Base-by-base conservation (phyloP, 2,888 invertebrate species). In the Nyleta sp. region DNA sequence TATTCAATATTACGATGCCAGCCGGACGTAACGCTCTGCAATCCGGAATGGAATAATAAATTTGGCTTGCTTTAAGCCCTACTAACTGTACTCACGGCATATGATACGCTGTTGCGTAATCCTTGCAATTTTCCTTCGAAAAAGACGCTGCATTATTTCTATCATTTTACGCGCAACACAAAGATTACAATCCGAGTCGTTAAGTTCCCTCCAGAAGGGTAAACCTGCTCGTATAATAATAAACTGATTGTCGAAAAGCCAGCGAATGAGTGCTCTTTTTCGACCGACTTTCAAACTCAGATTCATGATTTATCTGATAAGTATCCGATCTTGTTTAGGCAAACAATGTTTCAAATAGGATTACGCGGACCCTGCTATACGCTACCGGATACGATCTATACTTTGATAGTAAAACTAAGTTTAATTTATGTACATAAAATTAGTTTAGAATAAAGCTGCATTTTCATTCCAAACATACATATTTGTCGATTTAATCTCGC, bases 1-100 rank as follows among this genome's bases (percentile, higher is more conserved):
- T 71, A 71, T 71, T 71, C 71, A 53, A 71, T 62, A 71, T 62
- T 70, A 60, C 68, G 59, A 59, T 33, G 17, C 38, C n/a, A n/a
- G n/a, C 24, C 44, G 46, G 35, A 55, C 50, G 50, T 40, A 38
- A 28, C 40, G 64, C 24, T 46, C 20, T 5, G 2, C 57, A 40
- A 59, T 50, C 68, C 57, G 18, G 42, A 48, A 42, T 52, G 52
- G 52, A 70, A 70, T 70, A 50, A 70, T 70, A 59, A 70, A 70
- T 70, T 70, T 22, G 11, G 50, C 59, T 52, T 15, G 70, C 42
- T 70, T 59, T 70, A 70, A 70, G 52, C 50, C 52, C 59, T 15
- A 24, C 59, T 33, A 60, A 52, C 10, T 11, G 33, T 24, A 24
- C 24, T 3, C 24, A 7, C 11, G 33, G 33, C 33, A 33, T 33